Evolutionary conservation across 2,888 invertebrate species (phyloP).

Genomic region (Habrosyne pyritoides): DNA sequence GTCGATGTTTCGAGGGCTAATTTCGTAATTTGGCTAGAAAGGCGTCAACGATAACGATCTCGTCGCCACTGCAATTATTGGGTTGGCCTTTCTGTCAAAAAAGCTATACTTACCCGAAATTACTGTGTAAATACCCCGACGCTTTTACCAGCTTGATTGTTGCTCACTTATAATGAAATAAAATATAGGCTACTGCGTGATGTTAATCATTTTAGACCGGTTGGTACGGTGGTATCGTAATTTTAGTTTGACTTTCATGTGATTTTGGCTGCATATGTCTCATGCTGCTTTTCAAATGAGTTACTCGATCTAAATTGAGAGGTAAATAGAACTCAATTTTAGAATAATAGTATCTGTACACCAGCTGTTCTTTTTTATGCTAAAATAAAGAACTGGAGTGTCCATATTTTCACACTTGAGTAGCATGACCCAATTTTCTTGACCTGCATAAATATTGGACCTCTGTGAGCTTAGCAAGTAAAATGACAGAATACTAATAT

Average conservation of each 20-base stretch:
- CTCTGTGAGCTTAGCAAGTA: neutral
- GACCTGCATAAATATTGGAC: neutral
- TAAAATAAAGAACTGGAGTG: neutral
- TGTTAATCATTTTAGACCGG: neutral
- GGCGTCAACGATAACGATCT: constrained; percentile 69
- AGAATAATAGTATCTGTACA: neutral
- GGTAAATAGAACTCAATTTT: neutral
- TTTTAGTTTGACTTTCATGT: neutral
- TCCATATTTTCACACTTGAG: neutral
- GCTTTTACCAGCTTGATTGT: constrained; percentile 30
- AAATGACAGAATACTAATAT: neutral
- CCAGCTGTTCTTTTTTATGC: neutral
- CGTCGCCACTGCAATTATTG: constrained; percentile 66
- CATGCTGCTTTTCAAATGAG: neutral
- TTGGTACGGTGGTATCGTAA: neutral
- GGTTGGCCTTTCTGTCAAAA: constrained; percentile 57
- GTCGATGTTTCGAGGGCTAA: constrained; percentile 53
- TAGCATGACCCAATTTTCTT: neutral
- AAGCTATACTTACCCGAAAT: constrained; percentile 62
- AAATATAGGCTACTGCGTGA: constrained; percentile 9
- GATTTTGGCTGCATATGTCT: neutral
- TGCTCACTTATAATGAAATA: constrained; percentile 22
- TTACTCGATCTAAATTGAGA: neutral
- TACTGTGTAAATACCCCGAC: constrained; percentile 60
- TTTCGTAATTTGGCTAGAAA: constrained; percentile 62